Conservation (phyloP, 2,113 vertebrate genomes). For the Pipra filicauda region DNA sequence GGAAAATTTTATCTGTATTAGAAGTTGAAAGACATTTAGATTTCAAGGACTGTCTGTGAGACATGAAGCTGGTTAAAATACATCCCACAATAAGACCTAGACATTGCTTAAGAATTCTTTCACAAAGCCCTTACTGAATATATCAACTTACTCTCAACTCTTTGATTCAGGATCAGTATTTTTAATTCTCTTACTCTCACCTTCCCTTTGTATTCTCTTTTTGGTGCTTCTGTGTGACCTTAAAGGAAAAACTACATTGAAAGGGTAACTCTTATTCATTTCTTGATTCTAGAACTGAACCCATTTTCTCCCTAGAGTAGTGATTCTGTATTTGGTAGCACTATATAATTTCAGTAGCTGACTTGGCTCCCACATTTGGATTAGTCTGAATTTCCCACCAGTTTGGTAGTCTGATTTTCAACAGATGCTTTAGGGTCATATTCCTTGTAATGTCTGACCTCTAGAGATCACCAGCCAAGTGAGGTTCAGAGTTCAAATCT, state of each 20-base stretch:
- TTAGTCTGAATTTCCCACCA: background rate
- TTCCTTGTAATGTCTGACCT: background rate
- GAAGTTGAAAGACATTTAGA: background rate
- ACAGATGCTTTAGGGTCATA: slow-evolving; percentile 10
- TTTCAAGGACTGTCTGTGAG: background rate
- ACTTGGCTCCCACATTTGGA: background rate
- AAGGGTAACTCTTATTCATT: background rate
- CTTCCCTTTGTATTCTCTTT: background rate
- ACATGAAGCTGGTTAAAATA: background rate
- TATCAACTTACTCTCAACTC: background rate
- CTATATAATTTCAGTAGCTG: slow-evolving; percentile 17
- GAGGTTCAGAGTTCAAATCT: slow-evolving; percentile 2
- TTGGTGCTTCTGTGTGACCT: background rate
- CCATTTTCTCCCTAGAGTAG: background rate
- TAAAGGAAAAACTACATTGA: background rate
- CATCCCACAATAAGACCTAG: background rate
- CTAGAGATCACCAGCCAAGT: background rate
- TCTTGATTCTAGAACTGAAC: background rate
- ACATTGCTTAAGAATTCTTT: background rate
- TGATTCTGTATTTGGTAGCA: background rate
- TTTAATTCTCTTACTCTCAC: background rate
- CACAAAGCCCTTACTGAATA: background rate
- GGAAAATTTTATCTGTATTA: background rate
- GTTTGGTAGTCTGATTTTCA: slow-evolving; percentile 10
- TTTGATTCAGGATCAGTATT: background rate